Base-by-base conservation (phyloP, 2,797 vertebrate species). In the Anguilla obscura region DNA sequence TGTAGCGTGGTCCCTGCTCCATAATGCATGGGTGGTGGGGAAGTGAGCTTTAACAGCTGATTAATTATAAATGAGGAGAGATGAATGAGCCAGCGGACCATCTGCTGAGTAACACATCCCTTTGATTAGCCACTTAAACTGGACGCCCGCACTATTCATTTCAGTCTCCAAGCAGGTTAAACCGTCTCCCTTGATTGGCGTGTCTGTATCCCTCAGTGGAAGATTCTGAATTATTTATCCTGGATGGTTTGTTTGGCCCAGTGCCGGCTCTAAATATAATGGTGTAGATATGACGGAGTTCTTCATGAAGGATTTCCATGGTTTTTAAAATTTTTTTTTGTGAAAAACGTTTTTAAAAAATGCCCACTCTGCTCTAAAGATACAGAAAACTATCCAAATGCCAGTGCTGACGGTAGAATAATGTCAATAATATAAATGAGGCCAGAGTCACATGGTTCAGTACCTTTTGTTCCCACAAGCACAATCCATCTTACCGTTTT, bases 31-130 rank as follows among this genome's bases (percentile, higher is more conserved):
- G 4, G 27, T 14, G 36, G 33, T 3, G 21, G 36, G 74, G 74
- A 91, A 87, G 88, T 80, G 88, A 91, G 92, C 92, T 94, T 94
- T 94, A 95, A 94, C 91, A 90, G 91, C 85, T 94, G 86, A 91
- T 97, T 96, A 97, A 97, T 97, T 96, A 97, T 97, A 95, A 96
- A 97, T 97, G 94, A 92, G 92, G 93, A 95, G 94, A 92, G 95
- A 93, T 93, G 95, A 96, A 93, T 91, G 94, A 96, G 93, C 93
- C 92, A 93, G 93, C 86, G 86, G 79, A 86, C 92, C 96, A 96
- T 97, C 97, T 97, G 96, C 94, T 93, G 89, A 93, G 88, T 91
- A 91, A 93, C 90, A 91, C 89, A 87, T 89, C 91, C 89, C 91
- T 96, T 93, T 92, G 94, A 95, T 95, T 95, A 90, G 74, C 92